Percentiles rank a stretch among this genome's conserved stretches.
These are phyloP conservation scores for Cyrtonyx montezumae DNA, from an alignment of 2,113 vertebrate genomes.

Conservation along the genomic window DNA sequence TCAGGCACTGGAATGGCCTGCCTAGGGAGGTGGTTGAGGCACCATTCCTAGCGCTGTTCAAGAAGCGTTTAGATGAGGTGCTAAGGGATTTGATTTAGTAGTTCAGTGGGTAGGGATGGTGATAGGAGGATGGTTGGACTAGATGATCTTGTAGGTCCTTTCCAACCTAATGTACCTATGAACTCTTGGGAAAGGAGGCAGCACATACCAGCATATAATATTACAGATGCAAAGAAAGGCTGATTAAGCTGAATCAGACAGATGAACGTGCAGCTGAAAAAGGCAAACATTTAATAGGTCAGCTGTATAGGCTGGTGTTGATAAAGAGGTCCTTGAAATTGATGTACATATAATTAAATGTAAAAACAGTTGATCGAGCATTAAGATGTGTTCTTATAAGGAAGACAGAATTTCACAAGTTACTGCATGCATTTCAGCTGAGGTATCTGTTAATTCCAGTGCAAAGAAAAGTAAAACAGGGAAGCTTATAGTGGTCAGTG, in stretches of 20 bases:
- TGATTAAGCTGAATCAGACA: neutral
- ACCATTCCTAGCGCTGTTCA: too few relatives aligned
- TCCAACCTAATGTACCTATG: too few relatives aligned
- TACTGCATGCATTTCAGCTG: neutral
- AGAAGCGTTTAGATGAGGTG: too few relatives aligned
- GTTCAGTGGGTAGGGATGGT: too few relatives aligned
- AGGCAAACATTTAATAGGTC: neutral
- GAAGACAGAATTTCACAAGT: neutral
- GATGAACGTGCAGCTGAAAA: neutral
- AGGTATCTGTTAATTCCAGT: neutral
- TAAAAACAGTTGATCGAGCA: neutral
- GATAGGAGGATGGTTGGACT: too few relatives aligned
- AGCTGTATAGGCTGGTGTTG: neutral
- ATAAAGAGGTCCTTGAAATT: neutral
- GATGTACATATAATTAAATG: neutral
- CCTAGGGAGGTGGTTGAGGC: too few relatives aligned
- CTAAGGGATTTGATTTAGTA: too few relatives aligned
- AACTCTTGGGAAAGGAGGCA: neutral
- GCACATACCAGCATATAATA: neutral
- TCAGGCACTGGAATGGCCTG: too few relatives aligned
- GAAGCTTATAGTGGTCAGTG: neutral
- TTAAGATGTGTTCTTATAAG: neutral
- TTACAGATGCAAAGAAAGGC: accelerated
- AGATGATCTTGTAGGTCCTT: too few relatives aligned
- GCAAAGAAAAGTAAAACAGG: neutral